Base-by-base conservation (phyloP, 2,113 vertebrate genomes). In the Gallinago media region DNA sequence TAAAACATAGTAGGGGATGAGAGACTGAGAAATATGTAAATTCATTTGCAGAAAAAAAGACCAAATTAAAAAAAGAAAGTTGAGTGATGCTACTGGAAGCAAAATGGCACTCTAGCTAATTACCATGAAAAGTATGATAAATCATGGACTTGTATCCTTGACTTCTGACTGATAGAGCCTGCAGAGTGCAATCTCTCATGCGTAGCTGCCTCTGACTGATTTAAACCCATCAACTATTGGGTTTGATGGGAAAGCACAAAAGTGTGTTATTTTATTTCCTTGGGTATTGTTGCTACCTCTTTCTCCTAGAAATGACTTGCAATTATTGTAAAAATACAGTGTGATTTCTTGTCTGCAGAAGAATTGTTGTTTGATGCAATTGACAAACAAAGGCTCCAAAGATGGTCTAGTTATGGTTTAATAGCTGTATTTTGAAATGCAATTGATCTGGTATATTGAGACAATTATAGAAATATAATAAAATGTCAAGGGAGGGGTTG, bases 41-140 rank as follows among this genome's bases (percentile, higher is more conserved):
- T 97, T 94, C 90, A 97, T 97, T 96, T 97, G 96, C 94, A 96
- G 95, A 89, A 88, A 94, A 96, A 92, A 92, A 91, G 96, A 93
- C 55, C 77, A 95, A 97, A 95, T 96, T 97, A 96, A 94, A 92
- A 97, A 95, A 95, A 96, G 93, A 96, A 93, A 94, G 94, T 77
- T 96, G 92, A 98, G 85, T 74, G 86, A 96, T 98, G 97, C 92
- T 95, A 97, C 84, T 94, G 90, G 95, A 96, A 98, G 94, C 78
- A 98, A 98, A 98, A 97, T 97, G 95, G 95, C 95, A 96, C 85
- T 97, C 89, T 94, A 91, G 96, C 95, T 98, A 98, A 98, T 98
- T 97, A 98, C 94, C 95, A 96, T 90, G 93, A 96, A 96, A 98
- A 98, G 93, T 96, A 95, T 96, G 88, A 97, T 97, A 93, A 98